Percentiles rank a stretch among this genome's conserved stretches.
Conservation (phyloP, 2,113 vertebrate species). For the Willisornis vidua region DNA sequence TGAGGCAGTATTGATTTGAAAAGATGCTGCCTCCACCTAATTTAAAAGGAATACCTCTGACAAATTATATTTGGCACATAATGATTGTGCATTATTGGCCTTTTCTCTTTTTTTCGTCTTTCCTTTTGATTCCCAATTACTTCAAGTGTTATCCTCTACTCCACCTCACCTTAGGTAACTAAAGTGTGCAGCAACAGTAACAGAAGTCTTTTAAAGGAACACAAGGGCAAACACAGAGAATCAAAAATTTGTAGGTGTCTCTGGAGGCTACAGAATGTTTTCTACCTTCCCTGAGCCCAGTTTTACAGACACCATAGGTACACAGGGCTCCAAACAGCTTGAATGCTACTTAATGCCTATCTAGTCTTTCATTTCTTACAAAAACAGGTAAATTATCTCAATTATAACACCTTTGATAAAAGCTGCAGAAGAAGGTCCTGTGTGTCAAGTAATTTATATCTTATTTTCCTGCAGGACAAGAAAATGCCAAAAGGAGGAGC, state of each 20-base stretch:
- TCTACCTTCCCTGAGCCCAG: neutral
- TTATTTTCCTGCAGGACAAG: neutral
- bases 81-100: neutral
- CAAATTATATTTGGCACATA: constrained; percentile 7
- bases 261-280: neutral
- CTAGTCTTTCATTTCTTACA: neutral
- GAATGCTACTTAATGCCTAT: neutral
- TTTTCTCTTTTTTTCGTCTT: neutral
- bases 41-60: neutral
- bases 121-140: neutral
- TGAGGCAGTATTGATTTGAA: neutral
- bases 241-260: neutral
- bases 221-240: neutral
- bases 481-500: neutral
- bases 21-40: neutral
- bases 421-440: neutral
- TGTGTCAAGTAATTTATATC: neutral
- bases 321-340: fast-evolving
- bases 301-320: neutral
- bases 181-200: neutral
- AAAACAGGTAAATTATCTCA: neutral
- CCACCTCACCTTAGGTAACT: neutral
- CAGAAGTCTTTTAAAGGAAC: neutral
- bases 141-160: neutral
- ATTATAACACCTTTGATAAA: neutral